Base-by-base conservation (phyloP, 2,113 vertebrate species). In the Terrapene triunguis region DNA sequence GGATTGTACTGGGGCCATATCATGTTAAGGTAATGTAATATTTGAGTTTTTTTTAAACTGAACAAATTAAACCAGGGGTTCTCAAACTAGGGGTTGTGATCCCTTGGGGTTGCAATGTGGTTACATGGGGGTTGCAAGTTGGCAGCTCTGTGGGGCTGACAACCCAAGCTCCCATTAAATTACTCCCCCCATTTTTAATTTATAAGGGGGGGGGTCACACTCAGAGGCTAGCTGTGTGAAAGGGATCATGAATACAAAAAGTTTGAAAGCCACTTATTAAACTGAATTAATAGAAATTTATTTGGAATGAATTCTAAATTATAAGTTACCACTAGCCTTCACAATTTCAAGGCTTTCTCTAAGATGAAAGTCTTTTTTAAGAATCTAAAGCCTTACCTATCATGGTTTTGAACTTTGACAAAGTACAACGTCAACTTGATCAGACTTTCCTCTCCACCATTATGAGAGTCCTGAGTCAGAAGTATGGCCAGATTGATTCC, bases 1-100 rank as follows among this genome's bases (percentile, higher is more conserved):
- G 99, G 99, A 99, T 99, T 55, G 99, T 99, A 6, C 97, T 99
- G 42, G 99, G 99, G 7, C 99, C 99, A 16, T 99, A 99, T 93
- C 99, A 99, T 1, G 99, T 98, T 22, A 99, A 99, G 97, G 99
- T 99, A 98, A 90, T 32, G 38, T 5, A 22, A 55, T 22, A 89
- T 35, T n/a, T 57, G 21, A 54, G 3, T 7, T 54, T 8, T n/a
- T n/a, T 19, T 69, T 69, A 57, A 16, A 13, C 74, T 79, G 6
- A 6, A 53, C 24, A 24, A 50, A 35, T 87, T 14, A 65, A 65
- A 65, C 13, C 54, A 55, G 19, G 25, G 2, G 25, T 59, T 29
- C 25, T 59, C 25, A 59, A 5, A 29, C 6, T 25, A 12, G 57
- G 11, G 12, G 11, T 29, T 62, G 27, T 13, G 27, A 59, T 27